Conservation (phyloP, 2,888 invertebrate species). For the Cantharis flavilabris region DNA sequence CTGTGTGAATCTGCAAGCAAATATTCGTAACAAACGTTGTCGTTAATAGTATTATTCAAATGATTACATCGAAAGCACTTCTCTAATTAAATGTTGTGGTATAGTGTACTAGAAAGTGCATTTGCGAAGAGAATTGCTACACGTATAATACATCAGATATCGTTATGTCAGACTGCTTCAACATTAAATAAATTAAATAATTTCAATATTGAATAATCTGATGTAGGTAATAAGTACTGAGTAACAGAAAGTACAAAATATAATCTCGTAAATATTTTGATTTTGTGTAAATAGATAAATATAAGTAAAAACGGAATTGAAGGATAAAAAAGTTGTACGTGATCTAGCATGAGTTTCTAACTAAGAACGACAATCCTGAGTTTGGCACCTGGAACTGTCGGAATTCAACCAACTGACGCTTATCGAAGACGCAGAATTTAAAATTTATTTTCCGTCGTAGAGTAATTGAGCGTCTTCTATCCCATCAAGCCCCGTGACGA, state of each 20-base stretch:
- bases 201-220: neutral
- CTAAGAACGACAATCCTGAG: constrained; percentile 3
- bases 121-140: neutral
- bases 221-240: neutral
- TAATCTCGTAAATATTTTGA: neutral
- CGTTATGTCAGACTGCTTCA: neutral
- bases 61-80: constrained; percentile 1
- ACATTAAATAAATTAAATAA: neutral
- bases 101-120: neutral
- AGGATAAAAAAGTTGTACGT: constrained; percentile 22
- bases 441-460: constrained; percentile 29
- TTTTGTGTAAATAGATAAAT: constrained; percentile 27
- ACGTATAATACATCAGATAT: neutral
- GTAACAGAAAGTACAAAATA: neutral
- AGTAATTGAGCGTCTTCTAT: constrained; percentile 31
- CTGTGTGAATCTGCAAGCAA: neutral
- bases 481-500: constrained; percentile 22
- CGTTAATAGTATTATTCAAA: neutral
- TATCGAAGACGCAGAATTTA: constrained; percentile 27
- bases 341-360: constrained; percentile 9
- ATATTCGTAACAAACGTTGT: neutral
- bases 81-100: neutral
- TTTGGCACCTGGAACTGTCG: constrained; percentile 28
- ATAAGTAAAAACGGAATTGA: constrained; percentile 30
- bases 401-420: constrained; percentile 25